A percentile compares a stretch with the other conserved stretches of the same genome.
These are phyloP conservation scores for Drosophila borborema DNA, from an alignment of 2,888 invertebrate species.

Conservation along the genomic window DNA sequence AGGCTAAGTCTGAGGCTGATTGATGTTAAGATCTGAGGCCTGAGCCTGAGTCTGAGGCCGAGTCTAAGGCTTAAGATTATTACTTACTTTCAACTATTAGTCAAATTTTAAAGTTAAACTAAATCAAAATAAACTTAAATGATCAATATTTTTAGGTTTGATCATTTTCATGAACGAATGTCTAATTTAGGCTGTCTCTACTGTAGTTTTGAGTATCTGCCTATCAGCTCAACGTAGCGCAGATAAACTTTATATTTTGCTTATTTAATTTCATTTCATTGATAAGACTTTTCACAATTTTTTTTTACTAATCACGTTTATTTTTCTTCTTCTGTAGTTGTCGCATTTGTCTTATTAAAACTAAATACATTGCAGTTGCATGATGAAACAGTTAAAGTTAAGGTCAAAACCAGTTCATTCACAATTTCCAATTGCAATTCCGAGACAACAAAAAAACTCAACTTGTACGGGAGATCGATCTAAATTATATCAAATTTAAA, in stretches of 20 bases:
- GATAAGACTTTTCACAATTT: conserved; percentile 33
- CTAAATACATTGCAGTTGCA: conserved; percentile 69
- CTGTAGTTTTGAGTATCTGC: background rate
- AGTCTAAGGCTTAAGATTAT: background rate
- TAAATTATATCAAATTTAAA: conserved; percentile 58
- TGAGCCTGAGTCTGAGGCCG: no score
- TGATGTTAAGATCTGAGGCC: no score
- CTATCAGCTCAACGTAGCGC: background rate
- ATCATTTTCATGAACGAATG: no score
- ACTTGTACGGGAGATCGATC: conserved; percentile 55
- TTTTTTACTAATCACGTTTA: conserved; percentile 76
- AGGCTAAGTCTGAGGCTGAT: no score
- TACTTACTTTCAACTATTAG: background rate
- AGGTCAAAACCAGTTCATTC: conserved; percentile 39
- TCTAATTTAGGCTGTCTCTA: background rate
- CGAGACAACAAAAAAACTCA: conserved; percentile 37
- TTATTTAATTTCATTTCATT: conserved; percentile 15
- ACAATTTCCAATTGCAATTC: conserved; percentile 55
- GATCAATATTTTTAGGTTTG: no score
- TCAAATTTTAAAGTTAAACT: no score
- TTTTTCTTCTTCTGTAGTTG: conserved; percentile 64
- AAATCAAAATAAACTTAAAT: no score
- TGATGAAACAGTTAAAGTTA: conserved; percentile 10
- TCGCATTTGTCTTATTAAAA: conserved; percentile 54
- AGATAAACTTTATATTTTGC: background rate